Evolutionary conservation across 2,888 invertebrate species (phyloP).

Genomic region (Zonitis immaculata): DNA sequence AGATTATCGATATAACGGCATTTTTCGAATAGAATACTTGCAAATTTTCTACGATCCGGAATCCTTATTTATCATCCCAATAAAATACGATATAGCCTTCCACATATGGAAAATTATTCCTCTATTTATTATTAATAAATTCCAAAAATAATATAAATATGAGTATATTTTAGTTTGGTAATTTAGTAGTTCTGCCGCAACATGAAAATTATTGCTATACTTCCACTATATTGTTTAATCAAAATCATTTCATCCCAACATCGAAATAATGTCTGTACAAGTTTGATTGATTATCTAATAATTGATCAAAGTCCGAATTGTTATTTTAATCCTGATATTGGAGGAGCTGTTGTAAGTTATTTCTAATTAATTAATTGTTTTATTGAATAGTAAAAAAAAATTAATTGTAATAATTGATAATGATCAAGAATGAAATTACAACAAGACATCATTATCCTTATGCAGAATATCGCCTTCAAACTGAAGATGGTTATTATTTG

Average conservation of each 20-base stretch:
- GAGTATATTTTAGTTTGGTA: background rate
- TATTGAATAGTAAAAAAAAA: background rate
- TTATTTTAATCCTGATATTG: slow-evolving; percentile 2
- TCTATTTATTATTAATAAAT: too few relatives aligned
- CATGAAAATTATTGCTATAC: background rate
- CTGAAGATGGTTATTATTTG: background rate
- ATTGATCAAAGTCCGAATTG: background rate
- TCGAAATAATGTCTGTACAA: slow-evolving; percentile 1
- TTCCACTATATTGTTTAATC: background rate
- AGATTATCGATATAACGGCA: too few relatives aligned
- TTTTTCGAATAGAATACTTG: too few relatives aligned
- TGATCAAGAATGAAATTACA: background rate
- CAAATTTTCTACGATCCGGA: too few relatives aligned
- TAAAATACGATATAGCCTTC: too few relatives aligned
- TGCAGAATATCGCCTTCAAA: background rate
- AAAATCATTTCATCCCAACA: background rate
- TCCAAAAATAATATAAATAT: too few relatives aligned
- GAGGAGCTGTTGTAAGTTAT: background rate
- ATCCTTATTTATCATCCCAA: too few relatives aligned
- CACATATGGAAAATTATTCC: too few relatives aligned
- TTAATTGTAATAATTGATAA: background rate
- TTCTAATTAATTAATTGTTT: background rate
- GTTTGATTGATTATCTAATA: background rate
- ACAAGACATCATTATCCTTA: background rate
- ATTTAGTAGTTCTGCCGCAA: background rate